Percentiles rank a stretch among this genome's conserved stretches.
phyloP scores from a whole-genome alignment of 2,113 vertebrate genomes.

The Caretta caretta region DNA sequence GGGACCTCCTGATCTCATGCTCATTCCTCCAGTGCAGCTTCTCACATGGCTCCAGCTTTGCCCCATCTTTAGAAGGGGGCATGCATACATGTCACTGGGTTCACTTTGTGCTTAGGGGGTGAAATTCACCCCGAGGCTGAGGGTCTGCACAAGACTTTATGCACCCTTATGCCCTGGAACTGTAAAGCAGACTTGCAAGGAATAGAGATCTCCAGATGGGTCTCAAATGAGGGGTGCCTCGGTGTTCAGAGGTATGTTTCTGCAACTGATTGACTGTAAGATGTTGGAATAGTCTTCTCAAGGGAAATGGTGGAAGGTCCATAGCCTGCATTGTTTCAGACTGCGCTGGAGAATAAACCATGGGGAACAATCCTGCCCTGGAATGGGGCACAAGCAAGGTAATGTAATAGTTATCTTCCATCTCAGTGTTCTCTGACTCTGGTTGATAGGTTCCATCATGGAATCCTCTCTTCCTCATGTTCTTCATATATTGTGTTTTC shows the following conservation, averaged over 20 bases:
- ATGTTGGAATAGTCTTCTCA: background rate
- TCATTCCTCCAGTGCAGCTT: fast-evolving
- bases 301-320: background rate
- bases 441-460: background rate
- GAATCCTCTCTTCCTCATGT: background rate
- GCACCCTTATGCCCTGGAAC: background rate
- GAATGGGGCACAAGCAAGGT: background rate
- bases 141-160: background rate
- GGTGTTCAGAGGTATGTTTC: background rate
- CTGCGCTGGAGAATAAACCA: background rate
- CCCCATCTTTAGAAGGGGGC: background rate
- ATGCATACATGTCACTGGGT: background rate
- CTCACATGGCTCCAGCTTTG: background rate
- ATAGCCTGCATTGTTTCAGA: background rate
- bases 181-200: background rate
- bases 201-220: background rate
- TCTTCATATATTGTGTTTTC: background rate
- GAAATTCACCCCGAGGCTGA: background rate
- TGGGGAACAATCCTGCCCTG: background rate
- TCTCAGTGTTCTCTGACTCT: background rate
- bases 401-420: background rate
- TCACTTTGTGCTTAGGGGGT: background rate
- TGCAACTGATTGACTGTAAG: background rate
- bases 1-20: fast-evolving
- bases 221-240: background rate